Evolutionary conservation across 2,888 invertebrate genomes (phyloP).

Genomic region (Callyntrura sp.): DNA sequence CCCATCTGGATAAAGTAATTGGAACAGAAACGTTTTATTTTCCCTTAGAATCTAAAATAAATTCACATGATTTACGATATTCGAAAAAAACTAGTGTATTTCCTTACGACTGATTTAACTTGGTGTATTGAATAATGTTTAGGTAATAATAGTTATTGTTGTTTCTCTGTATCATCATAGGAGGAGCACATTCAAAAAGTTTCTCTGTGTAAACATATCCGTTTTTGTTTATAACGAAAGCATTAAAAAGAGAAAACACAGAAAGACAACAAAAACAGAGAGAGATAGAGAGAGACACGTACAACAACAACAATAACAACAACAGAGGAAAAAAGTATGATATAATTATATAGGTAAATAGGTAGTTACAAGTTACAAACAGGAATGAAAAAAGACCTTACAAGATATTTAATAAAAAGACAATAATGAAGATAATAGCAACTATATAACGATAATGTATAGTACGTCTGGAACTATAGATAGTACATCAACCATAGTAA

Average conservation of each 20-base stretch:
- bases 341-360: not conserved
- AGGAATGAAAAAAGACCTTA: constrained; percentile 30
- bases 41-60: constrained; percentile 62
- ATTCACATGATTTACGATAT: constrained; percentile 65
- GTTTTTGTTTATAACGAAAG: not conserved
- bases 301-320: constrained; percentile 1
- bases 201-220: not conserved
- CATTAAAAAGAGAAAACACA: not conserved
- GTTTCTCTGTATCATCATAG: constrained; percentile 6
- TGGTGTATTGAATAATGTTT: not conserved
- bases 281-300: constrained; percentile 9
- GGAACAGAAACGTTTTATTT: constrained; percentile 40
- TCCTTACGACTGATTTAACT: constrained; percentile 26
- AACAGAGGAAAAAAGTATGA: too few species aligned
- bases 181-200: constrained; percentile 28
- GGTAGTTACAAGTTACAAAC: constrained; percentile 26
- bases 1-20: not conserved
- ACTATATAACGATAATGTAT: not conserved
- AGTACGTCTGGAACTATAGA: not conserved
- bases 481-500: too few species aligned
- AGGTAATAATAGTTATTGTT: constrained; percentile 3
- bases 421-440: constrained; percentile 5
- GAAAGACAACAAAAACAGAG: constrained; percentile 11
- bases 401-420: not conserved
- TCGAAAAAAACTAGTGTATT: constrained; percentile 70